Base-by-base conservation (phyloP, 2,888 invertebrate species). In the Tricholauxania praeusta region DNA sequence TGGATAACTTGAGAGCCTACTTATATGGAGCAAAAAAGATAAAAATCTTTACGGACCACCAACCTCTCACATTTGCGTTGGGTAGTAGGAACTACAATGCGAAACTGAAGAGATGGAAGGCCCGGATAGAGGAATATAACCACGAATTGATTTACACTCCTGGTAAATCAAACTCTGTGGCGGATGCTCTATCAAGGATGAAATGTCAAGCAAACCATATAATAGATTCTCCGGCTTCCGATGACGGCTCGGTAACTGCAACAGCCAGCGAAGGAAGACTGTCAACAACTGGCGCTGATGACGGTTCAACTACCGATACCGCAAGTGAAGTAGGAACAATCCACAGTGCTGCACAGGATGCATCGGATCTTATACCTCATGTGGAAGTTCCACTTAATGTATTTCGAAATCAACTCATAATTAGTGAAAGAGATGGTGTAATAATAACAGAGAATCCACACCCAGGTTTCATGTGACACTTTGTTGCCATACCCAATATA, bases 121-220 rank as follows among this genome's bases (percentile, higher is more conserved):
- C 2, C n/a, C 3, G 52, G 14, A 52, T 52, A 15, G n/a, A 52
- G n/a, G 52, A 52, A n/a, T 52, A 52, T 52, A 52, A 3, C n/a
- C 52, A 52, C 52, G 52, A 52, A 3, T 52, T 52, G n/a, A 52
- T 52, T 22, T 52, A 52, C n/a, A 52, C 52, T 15, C 52, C 52
- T 15, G 52, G 52, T 52, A 52, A 22, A 22, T 22, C 22, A 22
- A 22, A 22, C 22, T 22, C 22, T 22, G 22, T 22, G 22, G 22
- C 22, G 3, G 52, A 52, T 52, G 52, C 52, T 52, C 52, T 52
- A 52, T 52, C 52, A 52, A 52, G 52, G n/a, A 15, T 57, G 12
- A 22, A n/a, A 39, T 10, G 47, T 47, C 6, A 48, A 39, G 17
- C 49, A 48, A 49, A 64, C 48, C 63, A 17, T 48, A 47, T 5